Conservation (phyloP, 2,888 invertebrate genomes). For the Dorcus parallelipipedus region DNA sequence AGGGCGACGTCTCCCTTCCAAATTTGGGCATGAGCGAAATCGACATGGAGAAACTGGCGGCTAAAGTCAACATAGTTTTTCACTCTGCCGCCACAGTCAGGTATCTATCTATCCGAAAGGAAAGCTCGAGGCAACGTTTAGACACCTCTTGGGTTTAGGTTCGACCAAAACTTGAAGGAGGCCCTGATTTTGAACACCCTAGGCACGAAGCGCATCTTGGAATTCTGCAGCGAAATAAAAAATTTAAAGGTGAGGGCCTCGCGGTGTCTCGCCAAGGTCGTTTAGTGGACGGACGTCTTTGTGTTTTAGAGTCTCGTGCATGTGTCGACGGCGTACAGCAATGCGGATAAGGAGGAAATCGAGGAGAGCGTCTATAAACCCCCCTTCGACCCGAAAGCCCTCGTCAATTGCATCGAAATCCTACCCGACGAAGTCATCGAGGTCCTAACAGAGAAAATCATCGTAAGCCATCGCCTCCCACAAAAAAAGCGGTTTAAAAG, state of each 20-base stretch:
- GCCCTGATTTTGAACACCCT: constrained; percentile 87
- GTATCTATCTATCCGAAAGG: constrained; percentile 25
- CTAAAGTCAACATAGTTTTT: constrained; percentile 80
- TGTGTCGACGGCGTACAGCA: constrained; percentile 95
- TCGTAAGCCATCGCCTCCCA: constrained; percentile 45
- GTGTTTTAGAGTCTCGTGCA: constrained; percentile 70
- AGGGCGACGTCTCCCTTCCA: constrained; percentile 73
- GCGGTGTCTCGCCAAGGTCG: background rate
- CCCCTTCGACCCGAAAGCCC: constrained; percentile 59
- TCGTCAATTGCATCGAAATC: constrained; percentile 60
- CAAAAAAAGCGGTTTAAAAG: background rate
- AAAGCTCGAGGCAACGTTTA: background rate
- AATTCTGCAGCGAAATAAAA: constrained; percentile 78
- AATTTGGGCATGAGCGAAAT: constrained; percentile 66
- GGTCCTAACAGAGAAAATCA: constrained; percentile 55
- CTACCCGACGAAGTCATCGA: constrained; percentile 61
- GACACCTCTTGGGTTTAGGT: constrained; percentile 46
- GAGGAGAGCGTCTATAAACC: constrained; percentile 82
- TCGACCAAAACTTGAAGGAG: constrained; percentile 85
- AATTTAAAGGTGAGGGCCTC: constrained; percentile 60
- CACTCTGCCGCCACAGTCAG: constrained; percentile 95
- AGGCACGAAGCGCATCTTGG: constrained; percentile 80
- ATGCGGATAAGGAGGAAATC: constrained; percentile 78
- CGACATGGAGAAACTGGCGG: constrained; percentile 60
- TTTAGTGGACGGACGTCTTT: background rate